A percentile compares a stretch with the other conserved stretches of the same genome.
Conservation (phyloP, 2,888 invertebrate species). For the Choristoneura rosaceana region DNA sequence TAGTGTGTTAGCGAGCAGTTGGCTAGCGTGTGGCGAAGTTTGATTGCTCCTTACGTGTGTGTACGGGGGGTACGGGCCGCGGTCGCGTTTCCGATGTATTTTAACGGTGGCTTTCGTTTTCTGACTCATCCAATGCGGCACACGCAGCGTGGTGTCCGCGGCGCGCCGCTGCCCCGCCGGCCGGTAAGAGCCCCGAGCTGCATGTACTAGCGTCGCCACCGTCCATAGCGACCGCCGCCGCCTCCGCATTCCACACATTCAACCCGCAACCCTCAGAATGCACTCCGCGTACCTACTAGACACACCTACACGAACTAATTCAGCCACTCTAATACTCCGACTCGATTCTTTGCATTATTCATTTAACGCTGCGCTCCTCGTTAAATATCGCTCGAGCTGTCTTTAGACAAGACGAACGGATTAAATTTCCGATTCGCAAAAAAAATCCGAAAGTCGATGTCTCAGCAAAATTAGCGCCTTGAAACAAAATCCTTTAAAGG, state of each 20-base stretch:
- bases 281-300: conserved; percentile 71
- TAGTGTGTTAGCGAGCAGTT: conserved; percentile 79
- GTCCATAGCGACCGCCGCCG: conserved; percentile 58
- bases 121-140: conserved; percentile 82
- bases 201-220: conserved; percentile 36
- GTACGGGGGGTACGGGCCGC: conserved; percentile 45
- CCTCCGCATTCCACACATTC: conserved; percentile 74
- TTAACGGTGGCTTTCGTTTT: conserved; percentile 71
- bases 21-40: conserved; percentile 73
- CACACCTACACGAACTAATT: conserved; percentile 72
- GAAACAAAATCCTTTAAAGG: conserved; percentile 67
- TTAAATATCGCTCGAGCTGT: conserved; percentile 27
- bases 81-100: conserved; percentile 57
- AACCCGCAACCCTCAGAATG: conserved; percentile 79
- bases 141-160: conserved; percentile 75
- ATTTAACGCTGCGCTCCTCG: conserved; percentile 41
- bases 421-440: conserved; percentile 35
- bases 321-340: conserved; percentile 65
- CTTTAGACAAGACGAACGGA: conserved; percentile 18
- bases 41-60: conserved; percentile 53
- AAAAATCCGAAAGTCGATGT: conserved; percentile 58
- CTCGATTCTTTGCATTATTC: conserved; percentile 56
- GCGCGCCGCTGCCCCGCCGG: conserved; percentile 64
- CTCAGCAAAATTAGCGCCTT: conserved; percentile 62
- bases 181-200: conserved; percentile 63